Evolutionary conservation across 2,113 vertebrate species (phyloP), one percentile per base, ranked within the genome.

Genomic region (Lontra canadensis): DNA sequence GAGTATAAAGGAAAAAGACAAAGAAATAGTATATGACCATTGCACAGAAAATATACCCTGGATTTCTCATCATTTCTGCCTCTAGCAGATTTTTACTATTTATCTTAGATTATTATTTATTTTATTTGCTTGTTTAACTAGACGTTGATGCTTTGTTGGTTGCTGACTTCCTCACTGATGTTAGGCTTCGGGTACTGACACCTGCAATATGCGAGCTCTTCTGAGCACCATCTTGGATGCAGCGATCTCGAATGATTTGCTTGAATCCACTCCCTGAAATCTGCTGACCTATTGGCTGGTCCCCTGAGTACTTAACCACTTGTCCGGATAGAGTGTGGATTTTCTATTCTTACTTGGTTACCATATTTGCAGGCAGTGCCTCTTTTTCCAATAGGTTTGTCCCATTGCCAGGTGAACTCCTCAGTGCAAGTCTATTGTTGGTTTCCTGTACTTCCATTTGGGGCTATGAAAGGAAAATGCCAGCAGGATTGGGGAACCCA

Each of bases 71-170:
- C 31, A 73, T 49, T 42, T 59, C 25, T 36, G 39, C 25, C 25
- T 47, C 52, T 11, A 47, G 34, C 52, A 67, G 7, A 34, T 84
- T 42, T 59, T 2, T 15, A 34, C 55, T 4, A 15, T 21, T 59
- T n/a, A n/a, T 69, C 21, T 69, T 69, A 69, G 34, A 21, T 36
- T 5, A 69, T n/a, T n/a, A 20, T 69, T n/a, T 20, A n/a, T 6
- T 29, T 34, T 61, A 1, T 76, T 84, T 34, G 13, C 31, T 34
- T 44, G 17, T 57, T 65, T 81, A 39, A 10, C 36, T 88, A 36
- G n/a, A 78, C 2, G 4, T 18, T 10, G 9, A 42, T 1, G 1
- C 9, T 82, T 57, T 15, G 25, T n/a, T 29, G 31, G 15, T 2
- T 20, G n/a, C 23, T 76, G 15, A 55, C n/a, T 20, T 80, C 44